These are phyloP conservation scores for Pao palembangensis DNA, from an alignment of 2,113 vertebrate genomes.

Conservation along the genomic window DNA sequence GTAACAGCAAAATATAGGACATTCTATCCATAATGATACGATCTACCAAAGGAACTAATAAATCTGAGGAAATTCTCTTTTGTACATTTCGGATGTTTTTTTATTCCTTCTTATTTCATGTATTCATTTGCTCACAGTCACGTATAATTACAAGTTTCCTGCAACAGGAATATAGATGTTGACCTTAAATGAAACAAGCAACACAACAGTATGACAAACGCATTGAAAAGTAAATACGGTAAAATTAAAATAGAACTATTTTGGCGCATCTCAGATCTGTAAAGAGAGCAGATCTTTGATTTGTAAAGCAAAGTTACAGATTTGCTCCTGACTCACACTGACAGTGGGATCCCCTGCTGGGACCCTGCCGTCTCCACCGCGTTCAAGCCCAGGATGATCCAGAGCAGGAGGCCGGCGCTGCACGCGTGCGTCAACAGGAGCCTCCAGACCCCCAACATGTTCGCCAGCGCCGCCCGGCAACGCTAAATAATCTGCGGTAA, in stretches of 20 bases:
- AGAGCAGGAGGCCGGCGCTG: slow-evolving; percentile 67
- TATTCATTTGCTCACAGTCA: not conserved
- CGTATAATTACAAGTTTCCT: too few relatives aligned
- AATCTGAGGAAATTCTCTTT: too few relatives aligned
- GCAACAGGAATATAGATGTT: too few relatives aligned
- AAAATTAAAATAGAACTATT: not conserved
- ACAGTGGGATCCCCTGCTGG: slow-evolving; percentile 94
- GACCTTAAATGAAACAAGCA: not conserved
- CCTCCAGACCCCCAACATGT: slow-evolving; percentile 73
- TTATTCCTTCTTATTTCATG: too few relatives aligned
- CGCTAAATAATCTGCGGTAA: not conserved
- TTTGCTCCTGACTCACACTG: slow-evolving; percentile 73
- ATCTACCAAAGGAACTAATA: too few relatives aligned
- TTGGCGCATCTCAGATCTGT: not conserved
- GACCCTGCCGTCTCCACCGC: slow-evolving; percentile 80
- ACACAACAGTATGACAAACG: not conserved
- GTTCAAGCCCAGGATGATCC: slow-evolving; percentile 76
- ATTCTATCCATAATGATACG: too few relatives aligned
- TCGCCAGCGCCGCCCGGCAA: slow-evolving; percentile 7
- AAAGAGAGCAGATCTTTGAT: not conserved
- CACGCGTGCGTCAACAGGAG: slow-evolving; percentile 60
- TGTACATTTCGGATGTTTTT: too few relatives aligned
- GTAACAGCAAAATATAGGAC: too few relatives aligned
- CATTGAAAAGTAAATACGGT: not conserved
- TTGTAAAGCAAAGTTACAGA: slow-evolving; percentile 30